These are phyloP conservation scores for Nomada ruficornis DNA, from an alignment of 2,888 invertebrate species.

Conservation along the genomic window DNA sequence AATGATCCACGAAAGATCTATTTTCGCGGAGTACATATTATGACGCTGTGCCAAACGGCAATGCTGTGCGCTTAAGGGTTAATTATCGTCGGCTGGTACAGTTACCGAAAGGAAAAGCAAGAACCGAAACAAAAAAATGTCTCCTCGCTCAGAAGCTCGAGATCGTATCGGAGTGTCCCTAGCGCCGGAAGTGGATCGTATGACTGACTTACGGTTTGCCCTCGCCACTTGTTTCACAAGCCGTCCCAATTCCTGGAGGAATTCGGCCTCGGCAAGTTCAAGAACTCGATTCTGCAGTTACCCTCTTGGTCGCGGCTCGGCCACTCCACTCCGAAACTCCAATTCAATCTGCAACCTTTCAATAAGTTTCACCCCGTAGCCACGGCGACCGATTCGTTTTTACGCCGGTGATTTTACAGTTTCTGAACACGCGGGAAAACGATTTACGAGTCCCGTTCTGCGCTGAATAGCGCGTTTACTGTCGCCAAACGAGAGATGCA, in stretches of 20 bases:
- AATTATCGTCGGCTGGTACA: too few species aligned
- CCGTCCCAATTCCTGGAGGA: slow-evolving; percentile 50
- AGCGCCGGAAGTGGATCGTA: slow-evolving; percentile 1
- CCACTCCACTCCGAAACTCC: slow-evolving; percentile 51
- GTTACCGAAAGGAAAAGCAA: background rate
- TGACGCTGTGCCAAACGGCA: too few species aligned
- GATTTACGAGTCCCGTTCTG: slow-evolving; percentile 18
- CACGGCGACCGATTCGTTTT: slow-evolving; percentile 31
- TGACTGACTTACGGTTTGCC: slow-evolving; percentile 27
- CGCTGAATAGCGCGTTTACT: slow-evolving; percentile 11
- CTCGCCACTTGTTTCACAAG: slow-evolving; percentile 35
- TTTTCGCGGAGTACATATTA: too few species aligned
- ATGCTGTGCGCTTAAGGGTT: too few species aligned
- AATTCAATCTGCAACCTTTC: slow-evolving; percentile 62
- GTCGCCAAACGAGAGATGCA: background rate
- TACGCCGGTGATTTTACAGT: slow-evolving; percentile 48
- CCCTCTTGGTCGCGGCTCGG: slow-evolving; percentile 15
- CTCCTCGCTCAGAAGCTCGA: too few species aligned
- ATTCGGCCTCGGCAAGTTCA: slow-evolving; percentile 59
- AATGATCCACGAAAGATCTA: too few species aligned
- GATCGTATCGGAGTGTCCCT: background rate
- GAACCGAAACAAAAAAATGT: background rate
- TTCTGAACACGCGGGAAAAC: slow-evolving; percentile 19
- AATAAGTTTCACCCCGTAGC: slow-evolving; percentile 38
- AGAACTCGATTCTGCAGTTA: slow-evolving; percentile 63